phyloP scores from a whole-genome alignment of 1,140 invertebrate species.

The Lucilia cuprina region DNA sequence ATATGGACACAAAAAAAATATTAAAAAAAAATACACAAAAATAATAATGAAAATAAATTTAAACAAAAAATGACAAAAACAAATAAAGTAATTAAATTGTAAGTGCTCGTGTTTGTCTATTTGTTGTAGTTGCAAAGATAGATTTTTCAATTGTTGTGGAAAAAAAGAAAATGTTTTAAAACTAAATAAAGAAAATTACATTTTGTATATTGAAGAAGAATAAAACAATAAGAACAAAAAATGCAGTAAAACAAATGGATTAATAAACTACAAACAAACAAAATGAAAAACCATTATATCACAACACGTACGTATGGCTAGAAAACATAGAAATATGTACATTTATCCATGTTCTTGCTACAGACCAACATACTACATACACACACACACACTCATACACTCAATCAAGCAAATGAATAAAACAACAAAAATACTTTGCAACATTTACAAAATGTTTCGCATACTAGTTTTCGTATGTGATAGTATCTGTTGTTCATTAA shows the following conservation, averaged over 20 bases:
- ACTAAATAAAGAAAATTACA: not conserved
- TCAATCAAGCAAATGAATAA: not conserved
- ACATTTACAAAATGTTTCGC: conserved; percentile 30
- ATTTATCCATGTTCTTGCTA: not conserved
- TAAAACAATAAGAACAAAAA: not conserved
- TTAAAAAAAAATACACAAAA: not conserved
- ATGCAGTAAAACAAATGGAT: not conserved
- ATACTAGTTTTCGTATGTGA: conserved; percentile 10
- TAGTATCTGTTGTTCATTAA: conserved; percentile 22
- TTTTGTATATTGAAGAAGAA: not conserved
- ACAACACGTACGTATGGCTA: not conserved
- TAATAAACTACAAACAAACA: not conserved
- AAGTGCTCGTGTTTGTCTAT: too few relatives aligned
- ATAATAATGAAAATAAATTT: not conserved
- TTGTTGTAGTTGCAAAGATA: not conserved
- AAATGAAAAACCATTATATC: not conserved
- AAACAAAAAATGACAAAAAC: not conserved
- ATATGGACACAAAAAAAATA: not conserved
- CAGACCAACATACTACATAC: not conserved
- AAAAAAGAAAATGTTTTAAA: not conserved
- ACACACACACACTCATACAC: conserved; percentile 10
- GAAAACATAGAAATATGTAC: not conserved
- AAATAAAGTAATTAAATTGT: not conserved
- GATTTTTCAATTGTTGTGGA: not conserved
- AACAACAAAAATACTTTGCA: conserved; percentile 23